These are phyloP conservation scores for Troglohyphantes excavatus DNA, from an alignment of 2,888 invertebrate species.

Conservation along the genomic window DNA sequence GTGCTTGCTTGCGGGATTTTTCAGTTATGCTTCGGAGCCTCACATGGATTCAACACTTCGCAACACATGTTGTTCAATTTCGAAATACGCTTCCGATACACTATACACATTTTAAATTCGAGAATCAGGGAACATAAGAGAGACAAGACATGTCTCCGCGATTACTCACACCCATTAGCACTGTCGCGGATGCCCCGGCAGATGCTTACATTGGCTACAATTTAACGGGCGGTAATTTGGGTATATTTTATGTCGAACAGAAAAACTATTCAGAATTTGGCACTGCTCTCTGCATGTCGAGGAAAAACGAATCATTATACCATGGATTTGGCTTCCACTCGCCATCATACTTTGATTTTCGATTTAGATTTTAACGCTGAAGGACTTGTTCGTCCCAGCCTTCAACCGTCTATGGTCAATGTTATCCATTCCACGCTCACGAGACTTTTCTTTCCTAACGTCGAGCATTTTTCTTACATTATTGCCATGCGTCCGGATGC, in stretches of 20 bases:
- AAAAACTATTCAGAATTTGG: not conserved
- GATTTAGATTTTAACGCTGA: slow-evolving; percentile 4
- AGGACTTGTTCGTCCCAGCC: not conserved
- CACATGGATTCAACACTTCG: too few relatives aligned
- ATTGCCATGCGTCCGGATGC: not conserved
- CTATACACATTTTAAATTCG: too few relatives aligned
- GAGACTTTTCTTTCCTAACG: not conserved
- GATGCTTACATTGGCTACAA: not conserved
- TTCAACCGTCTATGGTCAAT: not conserved
- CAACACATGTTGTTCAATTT: too few relatives aligned
- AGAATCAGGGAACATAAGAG: not conserved
- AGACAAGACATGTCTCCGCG: not conserved
- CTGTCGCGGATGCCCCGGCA: not conserved
- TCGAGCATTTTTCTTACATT: not conserved
- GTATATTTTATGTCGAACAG: not conserved
- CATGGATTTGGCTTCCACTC: slow-evolving; percentile 10
- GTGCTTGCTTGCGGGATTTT: too few relatives aligned
- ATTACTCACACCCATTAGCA: not conserved
- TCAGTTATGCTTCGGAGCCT: too few relatives aligned
- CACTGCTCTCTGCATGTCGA: not conserved
- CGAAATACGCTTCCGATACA: too few relatives aligned
- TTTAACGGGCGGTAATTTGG: not conserved
- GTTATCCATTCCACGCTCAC: not conserved
- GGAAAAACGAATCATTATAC: not conserved
- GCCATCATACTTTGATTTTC: not conserved